phyloP scores from a whole-genome alignment of 2,113 vertebrate species.

The Leptobrachium ailaonicum region DNA sequence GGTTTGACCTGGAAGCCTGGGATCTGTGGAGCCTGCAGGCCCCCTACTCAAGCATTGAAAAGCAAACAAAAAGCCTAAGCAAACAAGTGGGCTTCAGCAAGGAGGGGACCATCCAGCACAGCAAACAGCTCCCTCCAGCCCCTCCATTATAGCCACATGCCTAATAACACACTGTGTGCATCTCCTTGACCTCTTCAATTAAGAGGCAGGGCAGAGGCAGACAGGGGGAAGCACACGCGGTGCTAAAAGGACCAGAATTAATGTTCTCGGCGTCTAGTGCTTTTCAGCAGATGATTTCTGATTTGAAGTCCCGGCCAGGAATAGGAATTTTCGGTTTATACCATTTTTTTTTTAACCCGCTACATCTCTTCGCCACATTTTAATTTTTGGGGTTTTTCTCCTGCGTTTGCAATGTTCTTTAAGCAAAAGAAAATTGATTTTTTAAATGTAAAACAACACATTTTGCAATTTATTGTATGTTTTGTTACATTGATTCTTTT shows the following conservation, averaged over 20 bases:
- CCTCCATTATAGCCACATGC: slow-evolving; percentile 9
- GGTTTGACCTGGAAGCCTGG: rapidly evolving
- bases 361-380: background rate
- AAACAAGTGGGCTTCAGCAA: background rate
- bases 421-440: too few relatives aligned
- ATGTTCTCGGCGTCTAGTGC: background rate
- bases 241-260: background rate
- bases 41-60: background rate
- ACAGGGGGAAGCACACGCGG: background rate
- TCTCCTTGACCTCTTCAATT: slow-evolving; percentile 5
- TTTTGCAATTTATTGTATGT: too few relatives aligned
- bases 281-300: too few relatives aligned
- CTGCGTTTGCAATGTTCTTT: too few relatives aligned
- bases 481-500: too few relatives aligned
- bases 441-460: too few relatives aligned
- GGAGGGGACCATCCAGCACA: background rate
- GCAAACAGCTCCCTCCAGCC: background rate
- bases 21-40: background rate
- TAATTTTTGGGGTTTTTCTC: too few relatives aligned
- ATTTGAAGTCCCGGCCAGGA: too few relatives aligned
- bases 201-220: background rate
- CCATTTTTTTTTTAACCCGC: background rate
- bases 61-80: background rate
- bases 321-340: too few relatives aligned
- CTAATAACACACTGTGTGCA: slow-evolving; percentile 1